Evolutionary conservation across 2,113 vertebrate genomes (phyloP).

Genomic region (Ammodytes dubius): DNA sequence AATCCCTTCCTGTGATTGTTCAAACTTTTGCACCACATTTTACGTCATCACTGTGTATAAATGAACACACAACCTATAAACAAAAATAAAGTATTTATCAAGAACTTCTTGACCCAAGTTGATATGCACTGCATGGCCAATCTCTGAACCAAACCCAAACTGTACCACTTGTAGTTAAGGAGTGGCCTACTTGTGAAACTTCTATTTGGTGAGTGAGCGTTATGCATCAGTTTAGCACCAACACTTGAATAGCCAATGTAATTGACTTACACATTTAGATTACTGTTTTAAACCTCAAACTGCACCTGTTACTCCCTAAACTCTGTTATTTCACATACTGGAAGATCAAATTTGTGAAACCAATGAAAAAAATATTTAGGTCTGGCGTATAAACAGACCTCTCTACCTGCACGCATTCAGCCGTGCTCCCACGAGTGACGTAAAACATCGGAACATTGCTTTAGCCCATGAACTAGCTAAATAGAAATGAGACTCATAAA

Average conservation of each 20-base stretch:
- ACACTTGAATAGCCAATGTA: conserved; percentile 21
- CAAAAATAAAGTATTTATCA: conserved; percentile 1
- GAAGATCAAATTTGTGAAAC: conserved; percentile 27
- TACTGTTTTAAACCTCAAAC: conserved; percentile 1
- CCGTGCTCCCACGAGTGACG: conserved; percentile 24
- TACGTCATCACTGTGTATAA: too few relatives aligned
- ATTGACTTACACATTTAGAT: conserved; percentile 1
- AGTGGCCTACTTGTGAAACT: conserved; percentile 31
- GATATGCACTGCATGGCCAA: conserved; percentile 19
- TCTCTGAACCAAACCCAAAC: conserved; percentile 44
- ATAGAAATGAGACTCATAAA: conserved; percentile 47
- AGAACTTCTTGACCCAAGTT: not conserved
- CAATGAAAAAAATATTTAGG: conserved; percentile 30
- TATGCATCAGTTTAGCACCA: conserved; percentile 42
- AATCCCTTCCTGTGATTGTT: conserved; percentile 32
- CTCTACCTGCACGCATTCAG: conserved; percentile 41
- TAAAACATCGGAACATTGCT: conserved; percentile 61
- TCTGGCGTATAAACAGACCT: conserved; percentile 46
- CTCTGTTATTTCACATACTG: conserved; percentile 20
- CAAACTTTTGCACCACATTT: not conserved
- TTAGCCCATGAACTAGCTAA: conserved; percentile 43
- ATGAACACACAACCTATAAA: not conserved
- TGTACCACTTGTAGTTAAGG: conserved; percentile 41
- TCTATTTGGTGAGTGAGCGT: conserved; percentile 38
- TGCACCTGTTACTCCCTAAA: conserved; percentile 36